Evolutionary conservation across 2,113 vertebrate genomes (phyloP), one percentile per base, ranked within the genome.

Genomic region (Cepphus grylle): DNA sequence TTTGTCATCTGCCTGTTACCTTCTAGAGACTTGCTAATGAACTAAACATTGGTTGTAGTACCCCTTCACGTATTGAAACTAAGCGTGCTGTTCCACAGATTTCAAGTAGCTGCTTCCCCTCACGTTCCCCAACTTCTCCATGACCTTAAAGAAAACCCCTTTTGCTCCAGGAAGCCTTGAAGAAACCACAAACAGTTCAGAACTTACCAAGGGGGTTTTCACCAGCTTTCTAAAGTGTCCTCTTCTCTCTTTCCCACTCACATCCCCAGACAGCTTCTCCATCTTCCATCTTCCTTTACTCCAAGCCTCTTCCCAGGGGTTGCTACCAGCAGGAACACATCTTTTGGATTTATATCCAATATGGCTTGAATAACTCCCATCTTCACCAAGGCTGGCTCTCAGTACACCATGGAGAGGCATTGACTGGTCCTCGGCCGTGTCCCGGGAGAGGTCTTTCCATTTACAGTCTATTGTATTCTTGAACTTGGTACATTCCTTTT

Each of bases 391-490:
- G 25, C 27, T 32, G 26, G 36, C 22, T 65, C 49, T 74, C 52
- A 17, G 45, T 47, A 19, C 47, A 62, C 25, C n/a, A 5, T 14
- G 42, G 30, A 27, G 40, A 62, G 21, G 20, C 72, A 49, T 36
- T 8, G 2, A 12, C 49, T 12, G 2, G 14, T 62, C 55, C 56
- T 71, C 2, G 1, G 30, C 32, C 3, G 4, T 1, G 0, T 49
- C 72, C 56, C n/a, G 19, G 17, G n/a, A 26, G 36, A 56, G 30
- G 9, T 56, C 42, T 56, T 36, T 55, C 72, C 47, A 15, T 42
- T 90, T 77, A n/a, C 53, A 47, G 21, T n/a, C 30, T 42, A 3
- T 78, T 63, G 32, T 84, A 49, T 70, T 90, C 42, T 36, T 36
- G 20, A 42, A 59, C 38, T 43, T 8, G 23, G 40, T 71, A 25